Percentiles rank a stretch among this genome's conserved stretches.
phyloP scores from a whole-genome alignment of 1,140 invertebrate genomes.

The Bilobella aurantiaca region DNA sequence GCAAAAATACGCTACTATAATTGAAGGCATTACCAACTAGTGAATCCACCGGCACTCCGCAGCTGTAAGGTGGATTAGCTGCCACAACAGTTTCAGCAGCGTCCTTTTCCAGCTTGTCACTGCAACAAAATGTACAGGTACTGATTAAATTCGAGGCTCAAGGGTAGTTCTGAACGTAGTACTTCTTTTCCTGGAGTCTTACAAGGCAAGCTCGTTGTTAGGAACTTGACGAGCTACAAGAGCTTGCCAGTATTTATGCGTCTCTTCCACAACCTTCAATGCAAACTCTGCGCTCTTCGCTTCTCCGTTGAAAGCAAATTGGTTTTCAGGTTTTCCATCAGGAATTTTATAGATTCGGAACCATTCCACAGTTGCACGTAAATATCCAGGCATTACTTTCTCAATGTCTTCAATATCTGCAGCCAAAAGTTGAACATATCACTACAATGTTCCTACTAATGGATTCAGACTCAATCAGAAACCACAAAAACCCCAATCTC shows the following conservation, averaged over 20 bases:
- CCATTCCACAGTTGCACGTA: conserved; percentile 95
- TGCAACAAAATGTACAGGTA: conserved; percentile 36
- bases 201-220: conserved; percentile 43
- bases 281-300: conserved; percentile 85
- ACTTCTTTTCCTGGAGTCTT: too few relatives aligned
- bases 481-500: too few relatives aligned
- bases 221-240: conserved; percentile 46
- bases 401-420: conserved; percentile 80
- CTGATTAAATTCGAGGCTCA: conserved; percentile 46
- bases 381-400: conserved; percentile 78
- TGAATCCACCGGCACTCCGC: too few relatives aligned
- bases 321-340: conserved; percentile 92
- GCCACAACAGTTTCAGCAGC: too few relatives aligned
- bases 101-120: conserved; percentile 26
- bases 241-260: conserved; percentile 57
- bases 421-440: conserved; percentile 5
- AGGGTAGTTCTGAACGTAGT: too few relatives aligned
- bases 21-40: too few relatives aligned
- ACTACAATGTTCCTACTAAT: too few relatives aligned
- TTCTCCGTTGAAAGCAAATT: conserved; percentile 95
- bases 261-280: conserved; percentile 70
- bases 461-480: too few relatives aligned
- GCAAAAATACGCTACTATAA: too few relatives aligned
- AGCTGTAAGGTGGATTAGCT: too few relatives aligned
- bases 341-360: conserved; percentile 98